Conservation (phyloP, 1,140 invertebrate species). For the Acromyrmex heyeri region DNA sequence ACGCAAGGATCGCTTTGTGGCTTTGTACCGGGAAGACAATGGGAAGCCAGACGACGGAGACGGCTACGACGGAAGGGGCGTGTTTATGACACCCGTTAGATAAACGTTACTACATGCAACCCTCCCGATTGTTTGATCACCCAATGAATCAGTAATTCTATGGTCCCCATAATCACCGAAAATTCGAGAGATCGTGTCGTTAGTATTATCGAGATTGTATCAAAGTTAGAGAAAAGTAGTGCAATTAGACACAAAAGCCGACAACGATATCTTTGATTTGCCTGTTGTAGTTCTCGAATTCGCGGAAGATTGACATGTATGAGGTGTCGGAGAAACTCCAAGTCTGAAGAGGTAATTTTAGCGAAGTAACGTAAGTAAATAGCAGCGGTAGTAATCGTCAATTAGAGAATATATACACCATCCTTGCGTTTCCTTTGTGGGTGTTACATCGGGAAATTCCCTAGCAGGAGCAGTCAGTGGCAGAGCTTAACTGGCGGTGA, state of each 20-base stretch:
- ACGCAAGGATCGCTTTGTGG: slow-evolving; percentile 78
- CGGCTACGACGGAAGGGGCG: slow-evolving; percentile 71
- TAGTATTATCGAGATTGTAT: too few relatives aligned
- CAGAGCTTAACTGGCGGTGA: slow-evolving; percentile 78
- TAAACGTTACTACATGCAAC: slow-evolving; percentile 80
- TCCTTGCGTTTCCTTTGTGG: slow-evolving; percentile 43
- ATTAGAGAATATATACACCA: slow-evolving; percentile 58
- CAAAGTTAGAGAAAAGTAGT: background rate
- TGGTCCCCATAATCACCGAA: background rate
- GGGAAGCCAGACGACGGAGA: slow-evolving; percentile 69
- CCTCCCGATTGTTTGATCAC: slow-evolving; percentile 69
- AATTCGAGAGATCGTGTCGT: background rate
- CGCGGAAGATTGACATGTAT: slow-evolving; percentile 4
- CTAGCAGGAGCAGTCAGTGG: slow-evolving; percentile 75
- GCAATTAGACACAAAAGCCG: background rate
- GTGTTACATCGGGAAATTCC: slow-evolving; percentile 74
- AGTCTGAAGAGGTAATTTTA: slow-evolving; percentile 31
- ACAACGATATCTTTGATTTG: background rate
- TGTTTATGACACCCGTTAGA: slow-evolving; percentile 85
- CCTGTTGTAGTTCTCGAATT: background rate
- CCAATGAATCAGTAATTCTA: slow-evolving; percentile 79
- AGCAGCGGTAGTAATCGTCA: slow-evolving; percentile 55
- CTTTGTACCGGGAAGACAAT: slow-evolving; percentile 83
- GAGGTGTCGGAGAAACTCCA: background rate
- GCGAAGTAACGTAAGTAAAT: slow-evolving; percentile 41